Base-by-base conservation (phyloP, 2,888 invertebrate genomes). In the Auanema sp. region DNA sequence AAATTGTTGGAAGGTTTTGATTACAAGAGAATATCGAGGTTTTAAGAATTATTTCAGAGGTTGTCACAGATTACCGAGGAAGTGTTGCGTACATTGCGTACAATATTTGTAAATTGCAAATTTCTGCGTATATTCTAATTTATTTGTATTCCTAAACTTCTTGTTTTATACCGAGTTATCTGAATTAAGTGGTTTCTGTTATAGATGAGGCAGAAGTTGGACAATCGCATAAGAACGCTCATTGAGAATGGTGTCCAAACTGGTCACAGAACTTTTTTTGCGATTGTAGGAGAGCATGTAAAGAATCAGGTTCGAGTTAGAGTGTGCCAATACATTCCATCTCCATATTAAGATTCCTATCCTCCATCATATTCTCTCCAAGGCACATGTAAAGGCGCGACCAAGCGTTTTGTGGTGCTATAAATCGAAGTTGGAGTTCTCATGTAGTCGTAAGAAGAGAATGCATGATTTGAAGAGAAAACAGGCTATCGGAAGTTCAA, bases 391-490 rank as follows among this genome's bases (percentile, higher is more conserved):
- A 0, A 93, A 93, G 85, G 90, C 94, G 0, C 88, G 96, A 47
- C 97, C 97, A 0, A 90, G 91, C 50, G 93, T 99, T 0, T 86
- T 98, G 11, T 98, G 98, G 98, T 98, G 98, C 84, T 98, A 98
- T 85, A 99, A 98, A 80, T 88, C 96, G 89, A 92, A 93, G 83
- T 89, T 93, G 77, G 92, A 91, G 25, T 92, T 92, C 73, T 91
- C 91, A 86, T 91, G 93, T 83, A 92, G 95, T 84, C 90, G 93
- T 8, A 92, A 93, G 81, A 97, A 97, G 85, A 88, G 92, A 71
- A 93, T 93, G 87, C 92, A 92, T 82, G 88, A 89, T 65, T 81
- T 91, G 12, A 89, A 90, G 78, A 90, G 89, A 78, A 94, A 93
- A 87, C 90, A 93, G 41, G 91, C 92, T 79, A 89, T 91, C 2